Base-by-base conservation (phyloP, 2,888 invertebrate species). In the Argynnis bischoffii region DNA sequence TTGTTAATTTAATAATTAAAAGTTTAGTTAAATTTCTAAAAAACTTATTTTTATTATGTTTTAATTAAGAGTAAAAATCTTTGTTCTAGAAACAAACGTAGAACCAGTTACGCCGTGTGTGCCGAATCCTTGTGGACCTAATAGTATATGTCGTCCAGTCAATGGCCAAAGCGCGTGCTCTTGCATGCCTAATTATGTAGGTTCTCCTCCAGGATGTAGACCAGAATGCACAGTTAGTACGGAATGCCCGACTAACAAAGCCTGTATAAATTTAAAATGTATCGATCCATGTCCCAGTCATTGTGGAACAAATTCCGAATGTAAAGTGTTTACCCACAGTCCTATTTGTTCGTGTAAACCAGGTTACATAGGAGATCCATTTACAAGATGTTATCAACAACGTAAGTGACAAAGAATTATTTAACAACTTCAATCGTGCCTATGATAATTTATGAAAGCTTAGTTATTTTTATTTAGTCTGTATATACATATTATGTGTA, bases 181-280 rank as follows among this genome's bases (percentile, higher is more conserved):
- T 26, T 97, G 97, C 80, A 87, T 95, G 79, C 94, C 95, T 8
- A 94, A 94, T 72, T 96, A 95, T 77, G 88, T 95, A 41, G 97
- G 97, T 18, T 94, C 94, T 77, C 97, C 97, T 18, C 95, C 95
- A 69, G 95, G 95, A 15, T 97, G 96, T 81, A 93, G 96, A 75
- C 97, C 96, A 13, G 96, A 96, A 86, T 97, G 97, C 82, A 94
- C 95, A 41, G 93, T 95, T 46, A 97, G 96, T 78, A 94, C 95
- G 0, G 97, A 97, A 84, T 97, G 97, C 83, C 81, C 95, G 1
- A 88, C 92, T 18, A 94, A 95, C 74, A 94, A 94, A 79, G 95
- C 97, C 3, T 97, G 97, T 78, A 88, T 96, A 14, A 95, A 95
- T 78, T 95, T 95, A 75, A 96, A 96, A 87, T 98, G 98, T 82